Percentiles rank a stretch among this genome's conserved stretches.
These are phyloP conservation scores for Lacanobia oleracea DNA, from an alignment of 2,888 invertebrate species.

Conservation along the genomic window DNA sequence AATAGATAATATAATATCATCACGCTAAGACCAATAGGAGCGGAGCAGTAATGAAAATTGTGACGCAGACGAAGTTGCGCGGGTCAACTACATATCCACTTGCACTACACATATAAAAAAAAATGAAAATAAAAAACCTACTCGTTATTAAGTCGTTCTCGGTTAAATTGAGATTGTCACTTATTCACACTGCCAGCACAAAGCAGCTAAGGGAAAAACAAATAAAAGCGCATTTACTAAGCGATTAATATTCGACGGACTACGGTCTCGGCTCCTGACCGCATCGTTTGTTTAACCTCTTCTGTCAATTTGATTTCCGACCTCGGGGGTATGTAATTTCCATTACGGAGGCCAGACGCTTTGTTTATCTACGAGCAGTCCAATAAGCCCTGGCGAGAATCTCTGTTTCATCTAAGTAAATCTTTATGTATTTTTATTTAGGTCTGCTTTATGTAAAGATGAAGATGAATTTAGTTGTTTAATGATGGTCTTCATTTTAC, in stretches of 20 bases:
- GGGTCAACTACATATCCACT: too few species aligned
- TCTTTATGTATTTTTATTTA: slow-evolving; percentile 65
- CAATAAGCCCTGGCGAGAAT: slow-evolving; percentile 79
- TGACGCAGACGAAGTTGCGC: too few species aligned
- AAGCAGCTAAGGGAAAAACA: slow-evolving; percentile 80
- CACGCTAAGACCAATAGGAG: too few species aligned
- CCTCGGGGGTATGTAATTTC: slow-evolving; percentile 89
- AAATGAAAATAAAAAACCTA: slow-evolving; percentile 4
- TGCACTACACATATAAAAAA: too few species aligned
- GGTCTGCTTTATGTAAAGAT: slow-evolving; percentile 47
- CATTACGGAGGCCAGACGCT: slow-evolving; percentile 86
- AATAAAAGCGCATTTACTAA: slow-evolving; percentile 89
- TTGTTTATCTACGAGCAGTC: slow-evolving; percentile 85
- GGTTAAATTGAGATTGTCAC: slow-evolving; percentile 67
- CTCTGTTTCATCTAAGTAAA: slow-evolving; percentile 78
- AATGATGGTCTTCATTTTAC: not conserved
- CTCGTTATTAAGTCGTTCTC: slow-evolving; percentile 54
- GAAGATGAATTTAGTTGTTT: slow-evolving; percentile 20
- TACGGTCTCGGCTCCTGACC: slow-evolving; percentile 85
- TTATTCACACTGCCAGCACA: slow-evolving; percentile 67
- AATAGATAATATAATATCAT: too few species aligned
- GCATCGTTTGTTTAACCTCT: slow-evolving; percentile 90
- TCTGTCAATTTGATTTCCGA: slow-evolving; percentile 90
- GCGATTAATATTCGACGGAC: slow-evolving; percentile 88
- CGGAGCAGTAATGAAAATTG: too few species aligned